Evolutionary conservation across 1,140 invertebrate genomes (phyloP).

Genomic region (Apis dorsata): DNA sequence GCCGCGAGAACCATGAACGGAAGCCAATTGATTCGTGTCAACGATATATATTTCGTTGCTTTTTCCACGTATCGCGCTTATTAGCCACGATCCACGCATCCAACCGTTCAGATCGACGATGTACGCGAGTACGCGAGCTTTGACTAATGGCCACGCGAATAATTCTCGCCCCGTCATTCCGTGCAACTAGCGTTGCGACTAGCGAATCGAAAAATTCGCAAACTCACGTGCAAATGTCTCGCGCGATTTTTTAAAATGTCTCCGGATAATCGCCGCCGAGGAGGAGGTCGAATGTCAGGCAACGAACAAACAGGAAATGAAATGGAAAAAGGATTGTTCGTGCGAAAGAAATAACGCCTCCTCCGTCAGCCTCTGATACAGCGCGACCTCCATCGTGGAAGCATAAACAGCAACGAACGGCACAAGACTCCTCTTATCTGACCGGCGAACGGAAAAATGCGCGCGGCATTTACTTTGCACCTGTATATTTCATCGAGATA

Average conservation of each 20-base stretch:
- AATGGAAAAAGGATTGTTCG: too few species aligned
- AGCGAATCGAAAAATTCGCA: background rate
- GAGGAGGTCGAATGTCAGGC: background rate
- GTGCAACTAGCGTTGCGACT: background rate
- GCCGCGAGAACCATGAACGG: background rate
- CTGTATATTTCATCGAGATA: conserved; percentile 54
- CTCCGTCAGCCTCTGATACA: background rate
- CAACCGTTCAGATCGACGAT: background rate
- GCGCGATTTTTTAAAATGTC: background rate
- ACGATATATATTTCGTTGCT: background rate
- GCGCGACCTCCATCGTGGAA: conserved; percentile 38
- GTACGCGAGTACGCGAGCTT: background rate
- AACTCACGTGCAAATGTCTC: conserved; percentile 33
- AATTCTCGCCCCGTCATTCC: conserved; percentile 2
- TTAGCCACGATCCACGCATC: conserved; percentile 17
- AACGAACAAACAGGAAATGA: background rate
- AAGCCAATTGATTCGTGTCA: conserved; percentile 11
- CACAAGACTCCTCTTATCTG: conserved; percentile 33
- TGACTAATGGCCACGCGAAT: background rate
- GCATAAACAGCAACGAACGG: conserved; percentile 16
- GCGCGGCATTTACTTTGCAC: conserved; percentile 17
- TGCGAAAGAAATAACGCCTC: too few species aligned
- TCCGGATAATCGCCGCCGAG: background rate
- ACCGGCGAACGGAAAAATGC: conserved; percentile 13
- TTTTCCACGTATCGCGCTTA: conserved; percentile 1